These are phyloP conservation scores for Aegotheles bennettii DNA, from an alignment of 2,113 vertebrate genomes.

Conservation along the genomic window DNA sequence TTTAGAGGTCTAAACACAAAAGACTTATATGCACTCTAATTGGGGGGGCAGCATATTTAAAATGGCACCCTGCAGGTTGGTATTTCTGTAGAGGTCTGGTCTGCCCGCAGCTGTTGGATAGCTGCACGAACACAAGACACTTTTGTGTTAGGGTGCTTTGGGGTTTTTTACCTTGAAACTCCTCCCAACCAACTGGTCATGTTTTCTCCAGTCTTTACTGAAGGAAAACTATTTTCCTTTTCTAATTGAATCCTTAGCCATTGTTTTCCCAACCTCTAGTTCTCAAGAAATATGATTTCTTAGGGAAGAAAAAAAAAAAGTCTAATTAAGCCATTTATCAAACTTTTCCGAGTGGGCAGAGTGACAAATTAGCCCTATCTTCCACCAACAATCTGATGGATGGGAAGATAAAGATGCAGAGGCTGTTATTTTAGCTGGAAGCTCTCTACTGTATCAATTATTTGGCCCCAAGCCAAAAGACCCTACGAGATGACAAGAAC, in stretches of 20 bases:
- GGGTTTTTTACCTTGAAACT: background rate
- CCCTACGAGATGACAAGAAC: slow-evolving; percentile 45
- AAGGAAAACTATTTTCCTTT: slow-evolving; percentile 65
- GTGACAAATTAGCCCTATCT: slow-evolving; percentile 66
- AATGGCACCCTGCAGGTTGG: background rate
- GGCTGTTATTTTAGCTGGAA: slow-evolving; percentile 71
- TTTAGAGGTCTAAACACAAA: background rate
- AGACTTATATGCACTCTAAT: background rate
- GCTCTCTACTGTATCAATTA: slow-evolving; percentile 56
- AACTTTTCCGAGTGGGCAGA: slow-evolving; percentile 34
- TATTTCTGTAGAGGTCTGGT: background rate
- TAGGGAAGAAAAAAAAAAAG: background rate
- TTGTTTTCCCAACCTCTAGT: slow-evolving; percentile 46
- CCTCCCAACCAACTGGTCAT: background rate
- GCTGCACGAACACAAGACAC: background rate
- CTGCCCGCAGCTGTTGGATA: background rate
- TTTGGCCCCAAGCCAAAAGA: slow-evolving; percentile 40
- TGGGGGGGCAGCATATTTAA: background rate
- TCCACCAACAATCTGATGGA: slow-evolving; percentile 51
- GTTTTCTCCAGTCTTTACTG: background rate
- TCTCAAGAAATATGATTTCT: slow-evolving; percentile 51
- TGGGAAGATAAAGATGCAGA: slow-evolving; percentile 63
- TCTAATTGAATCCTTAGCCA: slow-evolving; percentile 36
- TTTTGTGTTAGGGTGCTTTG: background rate
- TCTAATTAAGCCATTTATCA: slow-evolving; percentile 74